Conservation (phyloP, 2,113 vertebrate genomes). For the Anser brachyrhynchus region DNA sequence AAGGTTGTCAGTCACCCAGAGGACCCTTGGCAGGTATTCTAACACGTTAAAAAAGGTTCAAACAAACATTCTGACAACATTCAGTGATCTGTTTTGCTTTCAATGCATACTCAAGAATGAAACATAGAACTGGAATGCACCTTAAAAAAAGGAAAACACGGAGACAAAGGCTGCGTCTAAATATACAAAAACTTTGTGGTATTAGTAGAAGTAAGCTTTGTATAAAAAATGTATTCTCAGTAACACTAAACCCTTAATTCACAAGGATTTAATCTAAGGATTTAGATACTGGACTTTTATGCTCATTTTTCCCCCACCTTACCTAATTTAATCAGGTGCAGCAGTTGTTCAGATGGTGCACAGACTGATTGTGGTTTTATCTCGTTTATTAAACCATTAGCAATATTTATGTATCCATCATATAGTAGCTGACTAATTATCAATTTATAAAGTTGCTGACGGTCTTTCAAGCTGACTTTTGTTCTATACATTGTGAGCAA, state of each 20-base stretch:
- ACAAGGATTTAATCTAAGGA: background rate
- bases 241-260: background rate
- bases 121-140: background rate
- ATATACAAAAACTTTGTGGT: background rate
- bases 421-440: constrained; percentile 98
- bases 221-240: background rate
- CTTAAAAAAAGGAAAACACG: background rate
- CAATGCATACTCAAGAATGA: background rate
- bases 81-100: background rate
- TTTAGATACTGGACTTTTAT: background rate
- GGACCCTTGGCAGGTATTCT: background rate
- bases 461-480: constrained; percentile 95
- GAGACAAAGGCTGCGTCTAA: background rate
- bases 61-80: background rate
- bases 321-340: constrained; percentile 97
- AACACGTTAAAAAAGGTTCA: accelerated
- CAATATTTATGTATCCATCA: constrained; percentile 96
- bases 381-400: constrained; percentile 93
- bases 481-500: constrained; percentile 89
- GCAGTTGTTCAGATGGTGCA: constrained; percentile 95
- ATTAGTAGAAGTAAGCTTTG: background rate
- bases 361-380: constrained; percentile 93
- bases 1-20: background rate
- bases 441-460: constrained; percentile 95
- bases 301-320: background rate